These are phyloP conservation scores for Bemisia tabaci DNA, from an alignment of 1,140 invertebrate genomes.

Conservation along the genomic window DNA sequence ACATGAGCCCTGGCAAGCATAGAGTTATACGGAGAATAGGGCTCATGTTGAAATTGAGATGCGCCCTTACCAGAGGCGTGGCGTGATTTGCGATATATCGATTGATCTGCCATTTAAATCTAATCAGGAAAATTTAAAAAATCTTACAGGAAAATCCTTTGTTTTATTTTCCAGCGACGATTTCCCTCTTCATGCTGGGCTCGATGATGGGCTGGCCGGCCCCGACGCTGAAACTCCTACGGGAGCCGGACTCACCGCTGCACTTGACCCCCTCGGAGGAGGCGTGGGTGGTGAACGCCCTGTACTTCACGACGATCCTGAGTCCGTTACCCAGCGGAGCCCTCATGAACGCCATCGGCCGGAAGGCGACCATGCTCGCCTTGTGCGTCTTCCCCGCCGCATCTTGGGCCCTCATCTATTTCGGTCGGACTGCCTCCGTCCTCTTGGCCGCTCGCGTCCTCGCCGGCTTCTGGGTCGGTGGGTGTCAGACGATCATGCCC, in stretches of 20 bases:
- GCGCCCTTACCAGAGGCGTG: no score
- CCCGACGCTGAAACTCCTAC: background rate
- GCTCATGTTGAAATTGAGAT: no score
- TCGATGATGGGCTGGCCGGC: background rate
- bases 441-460: conserved; percentile 61
- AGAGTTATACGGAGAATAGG: no score
- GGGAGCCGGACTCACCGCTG: background rate
- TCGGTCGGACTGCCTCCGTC: conserved; percentile 41
- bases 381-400: conserved; percentile 19
- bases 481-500: conserved; percentile 28
- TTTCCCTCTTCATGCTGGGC: no score
- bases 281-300: conserved; percentile 14
- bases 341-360: conserved; percentile 45
- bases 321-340: conserved; percentile 44
- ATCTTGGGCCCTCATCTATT: conserved; percentile 55
- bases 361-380: conserved; percentile 31
- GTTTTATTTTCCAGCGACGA: no score
- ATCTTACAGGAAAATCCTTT: no score
- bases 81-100: no score
- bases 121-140: no score
- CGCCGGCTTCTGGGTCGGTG: conserved; percentile 37
- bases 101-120: no score
- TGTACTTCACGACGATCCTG: conserved; percentile 16
- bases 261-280: conserved; percentile 10
- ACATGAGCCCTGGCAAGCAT: no score